A percentile compares a stretch with the other conserved stretches of the same genome.
Conservation (phyloP, 2,113 vertebrate genomes). For the Peromyscus maniculatus region DNA sequence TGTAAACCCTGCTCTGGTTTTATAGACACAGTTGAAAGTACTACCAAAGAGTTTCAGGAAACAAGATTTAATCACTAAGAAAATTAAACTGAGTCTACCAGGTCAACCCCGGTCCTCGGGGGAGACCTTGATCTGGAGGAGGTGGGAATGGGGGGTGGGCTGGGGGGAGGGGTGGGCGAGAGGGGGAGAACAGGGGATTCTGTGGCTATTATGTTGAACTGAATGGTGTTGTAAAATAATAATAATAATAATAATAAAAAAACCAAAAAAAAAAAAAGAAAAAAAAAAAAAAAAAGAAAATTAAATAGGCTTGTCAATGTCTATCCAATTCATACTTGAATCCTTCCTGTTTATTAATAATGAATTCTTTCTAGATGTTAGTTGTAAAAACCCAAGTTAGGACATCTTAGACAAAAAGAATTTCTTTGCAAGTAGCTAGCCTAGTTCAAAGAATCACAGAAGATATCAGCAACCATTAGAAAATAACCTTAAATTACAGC, state of each 20-base stretch:
- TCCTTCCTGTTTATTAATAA: not conserved
- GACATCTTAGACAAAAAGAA: not conserved
- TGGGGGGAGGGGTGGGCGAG: too few species aligned
- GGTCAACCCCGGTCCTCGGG: too few species aligned
- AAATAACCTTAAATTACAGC: not conserved
- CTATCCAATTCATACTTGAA: not conserved
- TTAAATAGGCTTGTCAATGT: not conserved
- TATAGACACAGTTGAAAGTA: constrained; percentile 22
- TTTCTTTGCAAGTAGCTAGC: constrained; percentile 4
- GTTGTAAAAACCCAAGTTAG: not conserved
- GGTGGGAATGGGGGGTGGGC: too few species aligned
- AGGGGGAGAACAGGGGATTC: too few species aligned
- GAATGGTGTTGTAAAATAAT: too few species aligned
- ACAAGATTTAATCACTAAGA: constrained; percentile 18
- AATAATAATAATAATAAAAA: too few species aligned
- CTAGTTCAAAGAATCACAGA: not conserved
- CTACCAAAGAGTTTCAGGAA: not conserved
- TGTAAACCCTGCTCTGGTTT: not conserved
- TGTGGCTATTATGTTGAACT: too few species aligned
- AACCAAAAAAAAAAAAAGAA: too few species aligned
- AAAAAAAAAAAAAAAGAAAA: too few species aligned
- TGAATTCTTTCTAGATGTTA: not conserved
- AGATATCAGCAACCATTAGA: not conserved
- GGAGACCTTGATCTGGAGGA: too few species aligned
- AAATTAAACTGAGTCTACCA: too few species aligned